Evolutionary conservation across 2,797 vertebrate genomes (phyloP), one percentile per base, ranked within the genome.

Genomic region (Anguilla anguilla): DNA sequence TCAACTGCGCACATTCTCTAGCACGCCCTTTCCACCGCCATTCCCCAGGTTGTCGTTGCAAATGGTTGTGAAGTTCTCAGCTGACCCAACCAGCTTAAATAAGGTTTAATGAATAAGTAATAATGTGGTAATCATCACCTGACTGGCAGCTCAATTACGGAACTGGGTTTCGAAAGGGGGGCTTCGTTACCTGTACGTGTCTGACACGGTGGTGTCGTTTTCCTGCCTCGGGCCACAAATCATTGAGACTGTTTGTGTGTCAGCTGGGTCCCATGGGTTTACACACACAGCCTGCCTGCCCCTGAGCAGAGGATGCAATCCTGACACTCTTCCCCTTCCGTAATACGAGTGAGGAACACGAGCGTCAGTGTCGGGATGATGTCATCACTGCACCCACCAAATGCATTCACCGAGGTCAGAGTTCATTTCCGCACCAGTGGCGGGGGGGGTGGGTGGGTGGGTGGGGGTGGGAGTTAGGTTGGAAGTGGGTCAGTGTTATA

Each of bases 91-190:
- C 64, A 28, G 64, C 1, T 22, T 74, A 15, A 74, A 74, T 74
- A 15, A 11, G 35, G 69, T 13, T 31, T 11, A 31, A 74, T 74
- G n/a, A 74, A 74, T 74, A 74, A 74, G 17, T 35, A 35, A 79
- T 79, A 19, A 19, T 43, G 74, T 46, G 39, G 39, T 43, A 43
- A 46, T 43, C 0, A 13, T 43, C 39, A 43, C 35, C 31, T 19
- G 19, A 51, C 43, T 51, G 43, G n/a, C 46, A 46, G 79, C 46
- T 82, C 79, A n/a, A 51, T 82, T 82, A 82, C 79, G 35, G 79
- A 82, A 82, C 79, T 82, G 3, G 22, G 79, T 82, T 82, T 49
- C 6, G 6, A 6, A 25, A n/a, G 19, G 15, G 43, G 35, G 79
- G 46, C 22, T n/a, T 7, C 9, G 11, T 82, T 82, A 82, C 79